Evolutionary conservation across 2,888 invertebrate species (phyloP), one percentile per base, ranked within the genome.

Genomic region (Congeria kusceri): DNA sequence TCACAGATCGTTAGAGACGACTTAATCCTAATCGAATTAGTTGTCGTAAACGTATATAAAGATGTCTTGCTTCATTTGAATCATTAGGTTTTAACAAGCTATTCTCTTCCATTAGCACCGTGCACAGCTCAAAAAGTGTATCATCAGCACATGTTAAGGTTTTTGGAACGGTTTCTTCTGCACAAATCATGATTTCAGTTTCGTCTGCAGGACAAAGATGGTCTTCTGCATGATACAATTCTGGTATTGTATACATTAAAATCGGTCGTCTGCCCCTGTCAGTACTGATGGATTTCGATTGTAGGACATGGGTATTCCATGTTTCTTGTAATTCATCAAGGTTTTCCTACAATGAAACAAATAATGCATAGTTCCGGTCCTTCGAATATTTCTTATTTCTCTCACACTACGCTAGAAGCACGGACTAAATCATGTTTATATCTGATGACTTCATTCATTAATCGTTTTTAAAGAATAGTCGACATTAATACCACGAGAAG

Each of bases 81-180:
- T 68, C 28, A 7, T 32, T 32, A 32, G 59, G 46, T 11, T 27
- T 59, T 23, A 23, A 46, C 44, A 59, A 44, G 9, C 32, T 59
- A 46, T 68, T 68, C 46, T 59, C 68, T 44, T 44, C 59, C 46
- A 56, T 67, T 44, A 67, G 32, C 32, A 68, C 18, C 27, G 18
- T 39, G 32, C 68, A 68, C 23, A 58, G 59, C n/a, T 58, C 39
- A 18, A 39, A 32, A 59, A 68, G 15, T 23, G 68, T 68, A n/a
- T 68, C 59, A 59, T 68, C 68, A 20, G 58, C 58, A 46, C 68
- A 68, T 28, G 46, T 28, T 23, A 46, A 20, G 29, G 44, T 25
- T 61, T 69, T 69, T n/a, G 61, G 69, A 20, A 44, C 23, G 25
- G 69, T 69, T 62, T 69, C 62, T 62, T 62, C 69, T 46, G 62